Base-by-base conservation (phyloP, 2,797 vertebrate genomes). In the Nothura maculosa region DNA sequence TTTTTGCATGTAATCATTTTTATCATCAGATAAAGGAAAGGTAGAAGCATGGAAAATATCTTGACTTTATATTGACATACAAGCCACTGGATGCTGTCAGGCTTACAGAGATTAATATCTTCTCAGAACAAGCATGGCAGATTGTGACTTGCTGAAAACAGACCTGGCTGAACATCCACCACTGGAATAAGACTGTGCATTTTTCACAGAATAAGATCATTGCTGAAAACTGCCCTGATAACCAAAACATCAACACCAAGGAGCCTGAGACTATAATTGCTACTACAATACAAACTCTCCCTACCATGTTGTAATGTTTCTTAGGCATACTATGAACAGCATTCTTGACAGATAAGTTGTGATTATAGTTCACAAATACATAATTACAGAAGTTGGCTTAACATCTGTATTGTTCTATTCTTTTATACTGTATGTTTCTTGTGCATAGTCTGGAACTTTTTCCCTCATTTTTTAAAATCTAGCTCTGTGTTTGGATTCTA, bases 31-130 rank as follows among this genome's bases (percentile, higher is more conserved):
- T 36, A 75, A 90, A 90, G 50, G 12, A 12, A 68, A 18, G 17
- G 10, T n/a, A 5, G 81, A 78, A 57, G 12, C 16, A 68, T 19
- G 6, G 28, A 5, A 85, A 78, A 57, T 28, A 70, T 15, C 14
- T 63, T 58, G 16, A 55, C 7, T 70, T n/a, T 12, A 32, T 15
- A 30, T 3, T 58, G 62, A 70, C 12, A 9, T 60, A 45, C 4
- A 45, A 55, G 25, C 77, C 22, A 21, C 20, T 19, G 28, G 0
- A 0, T 45, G 12, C 8, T 5, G 34, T 24, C 55, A 64, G 55
- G 22, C 4, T 73, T 66, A 78, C 32, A 67, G 42, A 70, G 12
- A 54, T 76, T 27, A 68, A 3, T n/a, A 42, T 27, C 6, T 76
- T 82, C 74, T 60, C 42, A 78, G 36, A 61, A 70, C 15, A 9